phyloP scores from a whole-genome alignment of 2,888 invertebrate genomes.

The Xanthostigma xanthostigma region DNA sequence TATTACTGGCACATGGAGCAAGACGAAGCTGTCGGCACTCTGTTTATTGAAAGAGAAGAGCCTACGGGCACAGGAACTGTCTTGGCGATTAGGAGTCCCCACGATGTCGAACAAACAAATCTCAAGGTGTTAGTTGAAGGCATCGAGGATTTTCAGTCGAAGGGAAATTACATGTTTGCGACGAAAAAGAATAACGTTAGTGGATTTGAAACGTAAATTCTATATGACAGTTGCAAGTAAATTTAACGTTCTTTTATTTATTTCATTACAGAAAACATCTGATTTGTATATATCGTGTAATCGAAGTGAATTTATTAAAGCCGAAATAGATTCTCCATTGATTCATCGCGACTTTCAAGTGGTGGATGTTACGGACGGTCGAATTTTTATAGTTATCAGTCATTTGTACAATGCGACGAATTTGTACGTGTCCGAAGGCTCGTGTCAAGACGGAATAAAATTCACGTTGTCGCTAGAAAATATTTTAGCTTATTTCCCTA shows the following conservation, averaged over 20 bases:
- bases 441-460: constrained; percentile 33
- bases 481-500: constrained; percentile 72
- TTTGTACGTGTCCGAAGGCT: constrained; percentile 66
- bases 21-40: constrained; percentile 26
- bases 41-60: constrained; percentile 55
- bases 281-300: constrained; percentile 66
- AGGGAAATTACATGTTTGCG: constrained; percentile 74
- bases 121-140: constrained; percentile 41
- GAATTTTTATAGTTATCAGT: constrained; percentile 68
- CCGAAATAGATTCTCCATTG: constrained; percentile 58
- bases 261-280: constrained; percentile 27
- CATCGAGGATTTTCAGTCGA: constrained; percentile 69
- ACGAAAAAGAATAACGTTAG: constrained; percentile 51
- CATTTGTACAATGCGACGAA: constrained; percentile 58
- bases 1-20: constrained; percentile 56
- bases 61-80: constrained; percentile 41
- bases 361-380: constrained; percentile 67
- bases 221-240: background rate
- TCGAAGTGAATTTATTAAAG: constrained; percentile 50
- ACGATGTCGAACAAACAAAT: constrained; percentile 12
- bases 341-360: constrained; percentile 58
- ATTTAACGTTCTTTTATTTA: constrained; percentile 6
- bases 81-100: constrained; percentile 19
- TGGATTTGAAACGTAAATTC: constrained; percentile 10
- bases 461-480: constrained; percentile 68